phyloP scores from a whole-genome alignment of 2,797 vertebrate species.

The Champsocephalus gunnari region DNA sequence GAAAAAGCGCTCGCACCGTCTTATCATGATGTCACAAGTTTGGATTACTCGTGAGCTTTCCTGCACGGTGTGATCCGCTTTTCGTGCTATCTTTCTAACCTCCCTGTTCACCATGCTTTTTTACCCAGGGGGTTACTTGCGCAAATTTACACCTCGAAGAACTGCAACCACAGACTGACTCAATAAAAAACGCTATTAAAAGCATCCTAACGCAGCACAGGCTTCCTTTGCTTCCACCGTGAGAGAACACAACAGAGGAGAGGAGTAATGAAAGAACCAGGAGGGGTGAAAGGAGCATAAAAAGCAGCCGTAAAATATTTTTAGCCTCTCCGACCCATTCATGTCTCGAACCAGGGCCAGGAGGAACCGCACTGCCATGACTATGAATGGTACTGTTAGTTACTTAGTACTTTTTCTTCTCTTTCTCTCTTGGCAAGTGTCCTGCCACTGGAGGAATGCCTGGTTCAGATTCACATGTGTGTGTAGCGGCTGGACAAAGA shows the following conservation, averaged over 20 bases:
- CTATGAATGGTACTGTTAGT: constrained; percentile 79
- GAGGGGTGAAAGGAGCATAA: constrained; percentile 57
- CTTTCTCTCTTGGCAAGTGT: constrained; percentile 64
- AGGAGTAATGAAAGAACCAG: constrained; percentile 66
- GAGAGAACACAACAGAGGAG: constrained; percentile 30
- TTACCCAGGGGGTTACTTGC: neutral
- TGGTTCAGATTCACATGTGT: constrained; percentile 57
- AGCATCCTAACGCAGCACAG: constrained; percentile 38
- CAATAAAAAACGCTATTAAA: constrained; percentile 51
- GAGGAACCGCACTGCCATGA: constrained; percentile 70
- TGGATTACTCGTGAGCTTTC: constrained; percentile 36
- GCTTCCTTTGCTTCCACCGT: constrained; percentile 38
- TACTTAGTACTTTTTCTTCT: constrained; percentile 39
- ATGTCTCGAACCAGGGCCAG: constrained; percentile 65
- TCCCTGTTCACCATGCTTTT: constrained; percentile 10
- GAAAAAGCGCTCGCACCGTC: constrained; percentile 19
- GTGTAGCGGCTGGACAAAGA: constrained; percentile 76
- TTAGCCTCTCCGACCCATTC: constrained; percentile 75
- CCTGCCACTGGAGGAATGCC: constrained; percentile 76
- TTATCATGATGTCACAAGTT: constrained; percentile 33
- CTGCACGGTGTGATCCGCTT: neutral
- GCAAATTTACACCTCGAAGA: constrained; percentile 53
- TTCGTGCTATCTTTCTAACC: neutral
- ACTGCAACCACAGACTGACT: constrained; percentile 29
- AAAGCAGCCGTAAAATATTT: constrained; percentile 78